Conservation (phyloP, 2,888 invertebrate species). For the Trisateles emortualis region DNA sequence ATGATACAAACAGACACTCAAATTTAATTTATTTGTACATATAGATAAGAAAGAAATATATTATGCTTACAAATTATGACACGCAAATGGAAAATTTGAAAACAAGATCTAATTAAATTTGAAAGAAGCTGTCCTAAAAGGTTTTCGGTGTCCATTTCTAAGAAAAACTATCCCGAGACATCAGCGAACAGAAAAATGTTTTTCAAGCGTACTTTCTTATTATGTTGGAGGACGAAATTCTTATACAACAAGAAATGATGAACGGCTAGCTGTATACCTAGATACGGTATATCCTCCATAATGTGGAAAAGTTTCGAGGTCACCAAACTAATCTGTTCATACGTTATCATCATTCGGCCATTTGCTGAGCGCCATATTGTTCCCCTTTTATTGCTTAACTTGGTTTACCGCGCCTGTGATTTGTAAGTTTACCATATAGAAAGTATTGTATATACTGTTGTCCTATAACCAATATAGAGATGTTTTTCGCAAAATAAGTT, state of each 20-base stretch:
- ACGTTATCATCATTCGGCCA: slow-evolving; percentile 66
- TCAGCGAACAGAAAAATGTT: background rate
- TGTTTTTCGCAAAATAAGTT: too few relatives aligned
- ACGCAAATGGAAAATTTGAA: slow-evolving; percentile 11
- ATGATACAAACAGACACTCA: too few relatives aligned
- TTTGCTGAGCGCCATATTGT: slow-evolving; percentile 65
- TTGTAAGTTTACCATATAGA: slow-evolving; percentile 57
- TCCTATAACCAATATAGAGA: too few relatives aligned
- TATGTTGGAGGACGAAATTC: background rate
- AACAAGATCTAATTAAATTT: slow-evolving; percentile 17
- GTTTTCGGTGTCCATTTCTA: slow-evolving; percentile 3
- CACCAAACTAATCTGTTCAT: slow-evolving; percentile 47
- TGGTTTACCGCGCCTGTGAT: slow-evolving; percentile 56
- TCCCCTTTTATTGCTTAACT: slow-evolving; percentile 69
- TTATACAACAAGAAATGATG: background rate
- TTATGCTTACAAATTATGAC: slow-evolving; percentile 2
- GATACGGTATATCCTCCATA: slow-evolving; percentile 3
- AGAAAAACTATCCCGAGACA: background rate
- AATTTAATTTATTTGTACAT: too few relatives aligned
- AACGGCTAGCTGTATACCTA: background rate
- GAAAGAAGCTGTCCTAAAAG: slow-evolving; percentile 6
- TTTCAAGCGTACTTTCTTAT: background rate
- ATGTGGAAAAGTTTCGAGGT: slow-evolving; percentile 24
- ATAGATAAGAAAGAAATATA: too few relatives aligned
- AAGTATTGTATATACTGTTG: background rate